phyloP scores from a whole-genome alignment of 2,113 vertebrate genomes.

The Rhagologus leucostigma region DNA sequence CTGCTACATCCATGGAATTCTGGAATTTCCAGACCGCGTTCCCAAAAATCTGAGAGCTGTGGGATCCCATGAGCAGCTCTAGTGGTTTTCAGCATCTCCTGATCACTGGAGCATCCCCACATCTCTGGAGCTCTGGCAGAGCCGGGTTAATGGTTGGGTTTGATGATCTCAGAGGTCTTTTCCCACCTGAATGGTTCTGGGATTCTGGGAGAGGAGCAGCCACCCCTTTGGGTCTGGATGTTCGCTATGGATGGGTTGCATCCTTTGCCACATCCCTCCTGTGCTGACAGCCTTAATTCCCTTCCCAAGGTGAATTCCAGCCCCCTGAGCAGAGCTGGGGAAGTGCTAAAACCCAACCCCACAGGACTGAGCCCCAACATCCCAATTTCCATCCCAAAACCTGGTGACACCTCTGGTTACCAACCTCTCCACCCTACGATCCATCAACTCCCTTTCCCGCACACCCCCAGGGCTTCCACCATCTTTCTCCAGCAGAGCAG shows the following conservation, averaged over 20 bases:
- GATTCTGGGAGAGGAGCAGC: neutral
- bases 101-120: neutral
- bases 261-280: neutral
- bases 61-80: neutral
- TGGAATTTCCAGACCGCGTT: neutral
- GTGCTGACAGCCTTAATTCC: neutral
- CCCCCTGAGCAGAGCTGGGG: neutral
- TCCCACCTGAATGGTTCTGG: neutral
- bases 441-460: accelerated
- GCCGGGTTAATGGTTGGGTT: neutral
- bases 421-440: accelerated
- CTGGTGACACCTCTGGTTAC: accelerated
- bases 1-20: neutral
- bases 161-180: neutral
- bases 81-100: neutral
- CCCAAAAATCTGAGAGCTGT: neutral
- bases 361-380: accelerated
- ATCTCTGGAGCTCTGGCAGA: neutral
- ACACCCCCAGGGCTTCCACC: accelerated
- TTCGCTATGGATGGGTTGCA: accelerated
- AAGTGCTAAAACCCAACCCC: accelerated
- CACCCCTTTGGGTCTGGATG: accelerated
- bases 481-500: accelerated
- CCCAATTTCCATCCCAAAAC: neutral
- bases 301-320: neutral